Conservation (phyloP, 2,113 vertebrate species). For the Mus spicilegus region DNA sequence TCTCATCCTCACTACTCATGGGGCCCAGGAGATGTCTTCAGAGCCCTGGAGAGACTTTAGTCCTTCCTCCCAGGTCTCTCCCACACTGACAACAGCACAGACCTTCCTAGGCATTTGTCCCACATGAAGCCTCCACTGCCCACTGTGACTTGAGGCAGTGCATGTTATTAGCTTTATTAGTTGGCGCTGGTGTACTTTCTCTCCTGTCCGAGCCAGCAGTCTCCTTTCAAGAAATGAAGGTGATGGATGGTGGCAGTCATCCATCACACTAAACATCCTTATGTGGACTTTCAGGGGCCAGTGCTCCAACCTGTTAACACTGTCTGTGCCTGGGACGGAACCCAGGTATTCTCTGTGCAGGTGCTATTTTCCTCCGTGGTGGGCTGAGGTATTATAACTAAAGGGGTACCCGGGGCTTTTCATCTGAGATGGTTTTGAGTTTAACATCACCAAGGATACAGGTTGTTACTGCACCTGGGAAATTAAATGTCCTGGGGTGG, state of each 20-base stretch:
- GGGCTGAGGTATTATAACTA: background rate
- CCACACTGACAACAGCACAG: background rate
- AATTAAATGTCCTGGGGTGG: accelerated
- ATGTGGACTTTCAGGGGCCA: background rate
- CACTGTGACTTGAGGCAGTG: background rate
- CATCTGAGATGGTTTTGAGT: accelerated
- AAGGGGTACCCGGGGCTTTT: background rate
- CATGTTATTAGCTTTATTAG: no score
- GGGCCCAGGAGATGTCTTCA: no score
- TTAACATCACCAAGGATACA: background rate
- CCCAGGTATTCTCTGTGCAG: background rate
- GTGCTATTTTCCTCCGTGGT: background rate
- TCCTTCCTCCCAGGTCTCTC: background rate
- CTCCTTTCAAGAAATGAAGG: background rate
- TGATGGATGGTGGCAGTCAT: background rate
- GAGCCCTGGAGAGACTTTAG: background rate
- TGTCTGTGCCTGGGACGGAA: background rate
- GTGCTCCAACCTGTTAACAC: background rate
- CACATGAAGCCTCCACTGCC: no score
- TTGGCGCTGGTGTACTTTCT: background rate
- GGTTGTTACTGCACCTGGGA: background rate
- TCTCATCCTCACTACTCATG: no score
- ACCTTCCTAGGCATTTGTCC: background rate
- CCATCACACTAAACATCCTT: background rate
- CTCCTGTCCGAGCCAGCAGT: accelerated